Evolutionary conservation across 2,113 vertebrate species (phyloP).

Genomic region (Lipotes vexillifer): DNA sequence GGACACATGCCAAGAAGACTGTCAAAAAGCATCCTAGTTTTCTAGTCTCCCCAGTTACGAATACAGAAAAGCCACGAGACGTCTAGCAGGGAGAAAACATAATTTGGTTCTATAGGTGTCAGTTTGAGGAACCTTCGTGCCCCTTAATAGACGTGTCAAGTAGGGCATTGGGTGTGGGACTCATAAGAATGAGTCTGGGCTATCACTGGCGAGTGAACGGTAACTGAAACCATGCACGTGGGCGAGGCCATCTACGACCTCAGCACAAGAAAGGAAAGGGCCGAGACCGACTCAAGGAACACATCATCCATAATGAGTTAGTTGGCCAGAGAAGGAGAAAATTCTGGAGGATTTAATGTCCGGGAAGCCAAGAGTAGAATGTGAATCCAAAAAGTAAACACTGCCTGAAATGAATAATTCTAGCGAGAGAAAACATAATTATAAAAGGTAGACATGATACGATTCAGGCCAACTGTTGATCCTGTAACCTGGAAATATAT

Average conservation of each 20-base stretch:
- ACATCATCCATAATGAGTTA: fast-evolving
- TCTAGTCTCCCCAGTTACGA: neutral
- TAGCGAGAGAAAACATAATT: neutral
- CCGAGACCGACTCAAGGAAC: no score
- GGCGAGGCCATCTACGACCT: fast-evolving
- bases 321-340: neutral
- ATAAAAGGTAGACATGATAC: neutral
- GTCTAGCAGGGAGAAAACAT: neutral
- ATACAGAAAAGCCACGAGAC: fast-evolving
- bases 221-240: neutral
- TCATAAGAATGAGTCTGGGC: no score
- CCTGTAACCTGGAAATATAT: neutral
- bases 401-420: no score
- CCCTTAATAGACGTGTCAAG: neutral
- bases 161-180: neutral
- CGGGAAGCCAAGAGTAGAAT: conserved; percentile 75
- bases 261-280: neutral
- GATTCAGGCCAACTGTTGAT: fast-evolving
- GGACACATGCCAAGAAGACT: no score
- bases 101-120: no score
- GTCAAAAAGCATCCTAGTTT: fast-evolving
- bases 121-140: neutral
- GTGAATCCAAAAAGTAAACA: conserved; percentile 79
- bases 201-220: fast-evolving
- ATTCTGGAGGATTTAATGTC: neutral